phyloP scores from a whole-genome alignment of 2,888 invertebrate genomes.

The Ametastegia equiseti region DNA sequence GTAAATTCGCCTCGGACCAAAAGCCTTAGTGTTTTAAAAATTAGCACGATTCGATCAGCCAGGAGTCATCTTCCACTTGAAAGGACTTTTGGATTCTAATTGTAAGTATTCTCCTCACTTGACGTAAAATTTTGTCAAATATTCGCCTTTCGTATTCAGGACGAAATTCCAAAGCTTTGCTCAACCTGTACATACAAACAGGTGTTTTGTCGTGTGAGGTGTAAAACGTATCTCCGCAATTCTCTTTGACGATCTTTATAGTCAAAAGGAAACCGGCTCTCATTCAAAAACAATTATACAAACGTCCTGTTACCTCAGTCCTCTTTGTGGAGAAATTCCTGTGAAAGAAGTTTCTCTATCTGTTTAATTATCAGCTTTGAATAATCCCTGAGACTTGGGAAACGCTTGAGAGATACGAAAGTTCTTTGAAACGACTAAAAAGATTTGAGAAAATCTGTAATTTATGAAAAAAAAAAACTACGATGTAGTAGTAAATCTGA shows the following conservation, averaged over 20 bases:
- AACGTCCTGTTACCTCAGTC: neutral
- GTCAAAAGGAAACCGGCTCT: too few relatives aligned
- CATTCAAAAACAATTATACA: too few relatives aligned
- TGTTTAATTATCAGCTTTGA: constrained; percentile 16
- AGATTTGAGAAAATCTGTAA: neutral
- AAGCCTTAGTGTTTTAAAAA: neutral
- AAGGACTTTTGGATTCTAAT: too few relatives aligned
- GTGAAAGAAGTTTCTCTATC: neutral
- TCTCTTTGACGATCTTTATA: too few relatives aligned
- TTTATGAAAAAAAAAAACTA: neutral
- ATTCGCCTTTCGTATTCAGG: too few relatives aligned
- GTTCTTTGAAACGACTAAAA: neutral
- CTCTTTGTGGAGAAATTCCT: neutral
- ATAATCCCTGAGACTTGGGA: constrained; percentile 33
- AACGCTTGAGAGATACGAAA: neutral
- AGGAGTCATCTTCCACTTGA: constrained; percentile 9
- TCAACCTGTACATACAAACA: too few relatives aligned
- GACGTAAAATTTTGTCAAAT: too few relatives aligned
- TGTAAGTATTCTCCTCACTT: too few relatives aligned
- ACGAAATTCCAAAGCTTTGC: too few relatives aligned
- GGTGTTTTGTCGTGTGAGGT: too few relatives aligned
- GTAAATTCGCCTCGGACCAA: neutral
- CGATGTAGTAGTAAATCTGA: neutral
- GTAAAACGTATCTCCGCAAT: too few relatives aligned
- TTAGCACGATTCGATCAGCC: neutral